phyloP scores from a whole-genome alignment of 2,888 invertebrate species.

The Tillus elongatus region DNA sequence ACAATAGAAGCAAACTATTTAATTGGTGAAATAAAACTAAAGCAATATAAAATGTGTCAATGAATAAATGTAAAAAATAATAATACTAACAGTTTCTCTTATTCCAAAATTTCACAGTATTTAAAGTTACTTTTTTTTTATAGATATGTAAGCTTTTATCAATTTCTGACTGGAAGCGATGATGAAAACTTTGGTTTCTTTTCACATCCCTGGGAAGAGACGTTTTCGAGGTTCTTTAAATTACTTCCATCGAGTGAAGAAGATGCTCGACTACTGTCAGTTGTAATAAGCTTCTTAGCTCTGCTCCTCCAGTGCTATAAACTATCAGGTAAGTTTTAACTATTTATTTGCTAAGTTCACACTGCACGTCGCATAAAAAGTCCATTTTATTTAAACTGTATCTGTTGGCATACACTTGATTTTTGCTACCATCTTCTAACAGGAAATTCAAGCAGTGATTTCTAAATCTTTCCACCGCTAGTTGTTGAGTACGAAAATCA shows the following conservation, averaged over 20 bases:
- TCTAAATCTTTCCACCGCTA: constrained; percentile 15
- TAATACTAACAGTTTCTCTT: no score
- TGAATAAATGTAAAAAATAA: no score
- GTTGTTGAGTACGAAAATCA: constrained; percentile 12
- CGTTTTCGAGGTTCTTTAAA: constrained; percentile 51
- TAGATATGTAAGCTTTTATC: constrained; percentile 26
- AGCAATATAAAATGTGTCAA: no score
- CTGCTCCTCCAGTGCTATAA: constrained; percentile 31
- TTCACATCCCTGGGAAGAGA: constrained; percentile 57
- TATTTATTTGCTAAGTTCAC: no score
- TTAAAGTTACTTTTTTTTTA: constrained; percentile 17
- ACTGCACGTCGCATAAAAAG: background rate
- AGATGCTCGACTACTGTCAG: constrained; percentile 51
- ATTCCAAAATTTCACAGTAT: no score
- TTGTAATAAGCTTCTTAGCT: constrained; percentile 37
- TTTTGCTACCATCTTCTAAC: constrained; percentile 6
- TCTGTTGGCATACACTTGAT: no score
- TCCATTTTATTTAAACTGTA: background rate
- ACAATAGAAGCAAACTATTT: no score
- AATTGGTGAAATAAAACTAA: no score
- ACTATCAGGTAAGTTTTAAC: constrained; percentile 22
- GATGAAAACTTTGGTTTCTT: no score
- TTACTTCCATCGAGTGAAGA: constrained; percentile 56
- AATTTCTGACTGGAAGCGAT: no score
- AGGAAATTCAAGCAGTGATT: constrained; percentile 14